These are phyloP conservation scores for Rutilus rutilus DNA, from an alignment of 2,113 vertebrate species.

Conservation along the genomic window DNA sequence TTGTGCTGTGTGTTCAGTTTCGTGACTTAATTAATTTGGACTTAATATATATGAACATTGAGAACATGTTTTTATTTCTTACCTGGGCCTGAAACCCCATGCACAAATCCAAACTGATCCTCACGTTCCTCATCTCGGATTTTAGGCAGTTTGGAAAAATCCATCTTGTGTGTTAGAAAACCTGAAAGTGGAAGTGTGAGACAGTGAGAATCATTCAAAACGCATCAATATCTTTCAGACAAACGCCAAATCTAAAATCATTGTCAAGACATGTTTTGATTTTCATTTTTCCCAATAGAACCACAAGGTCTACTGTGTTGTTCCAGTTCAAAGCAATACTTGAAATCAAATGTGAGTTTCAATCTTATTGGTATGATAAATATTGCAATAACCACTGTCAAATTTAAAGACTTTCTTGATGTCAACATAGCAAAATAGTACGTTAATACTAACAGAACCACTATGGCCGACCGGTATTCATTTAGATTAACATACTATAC, in stretches of 20 bases:
- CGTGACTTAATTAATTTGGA: not conserved
- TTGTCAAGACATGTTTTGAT: not conserved
- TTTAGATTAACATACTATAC: not conserved
- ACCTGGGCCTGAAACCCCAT: constrained; percentile 94
- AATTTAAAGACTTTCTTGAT: not conserved
- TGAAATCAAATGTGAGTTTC: not conserved
- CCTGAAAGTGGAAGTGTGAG: constrained; percentile 47
- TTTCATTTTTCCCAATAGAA: not conserved
- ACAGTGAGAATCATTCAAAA: not conserved
- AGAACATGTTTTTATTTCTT: constrained; percentile 51
- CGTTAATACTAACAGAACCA: not conserved
- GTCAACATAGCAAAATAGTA: too few species aligned
- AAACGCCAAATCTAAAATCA: not conserved
- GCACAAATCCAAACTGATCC: constrained; percentile 86
- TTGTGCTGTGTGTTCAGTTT: not conserved
- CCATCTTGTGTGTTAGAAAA: constrained; percentile 77
- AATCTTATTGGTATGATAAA: not conserved
- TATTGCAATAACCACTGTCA: not conserved
- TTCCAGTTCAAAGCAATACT: not conserved
- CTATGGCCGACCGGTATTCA: not conserved
- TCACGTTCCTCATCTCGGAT: constrained; percentile 89
- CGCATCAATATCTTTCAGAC: not conserved
- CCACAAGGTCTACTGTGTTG: not conserved
- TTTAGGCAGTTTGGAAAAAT: constrained; percentile 88
- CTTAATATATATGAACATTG: too few species aligned